These are phyloP conservation scores for Sthenelais limicola DNA, from an alignment of 2,888 invertebrate species.

Conservation along the genomic window DNA sequence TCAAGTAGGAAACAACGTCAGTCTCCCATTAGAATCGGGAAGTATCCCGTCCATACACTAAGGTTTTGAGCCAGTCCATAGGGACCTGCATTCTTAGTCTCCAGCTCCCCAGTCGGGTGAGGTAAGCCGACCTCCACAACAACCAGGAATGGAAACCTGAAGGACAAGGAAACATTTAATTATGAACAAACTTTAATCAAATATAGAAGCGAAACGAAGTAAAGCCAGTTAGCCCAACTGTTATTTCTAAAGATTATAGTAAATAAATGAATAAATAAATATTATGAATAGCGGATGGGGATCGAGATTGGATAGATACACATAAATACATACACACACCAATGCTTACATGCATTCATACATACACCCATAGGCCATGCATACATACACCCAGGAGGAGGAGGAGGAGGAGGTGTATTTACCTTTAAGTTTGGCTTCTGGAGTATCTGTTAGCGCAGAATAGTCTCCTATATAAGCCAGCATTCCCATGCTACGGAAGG, in stretches of 20 bases:
- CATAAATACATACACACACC: too few relatives aligned
- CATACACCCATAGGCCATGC: too few relatives aligned
- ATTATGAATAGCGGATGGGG: too few relatives aligned
- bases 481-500: slow-evolving; percentile 71
- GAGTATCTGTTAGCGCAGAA: slow-evolving; percentile 70
- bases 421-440: slow-evolving; percentile 70
- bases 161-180: slow-evolving; percentile 34
- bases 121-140: slow-evolving; percentile 73
- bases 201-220: too few relatives aligned
- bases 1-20: background rate
- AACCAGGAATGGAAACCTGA: slow-evolving; percentile 72
- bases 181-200: background rate
- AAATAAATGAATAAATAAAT: background rate
- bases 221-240: background rate
- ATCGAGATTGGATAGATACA: too few relatives aligned
- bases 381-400: too few relatives aligned
- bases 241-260: background rate
- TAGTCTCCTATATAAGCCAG: slow-evolving; percentile 72
- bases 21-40: slow-evolving; percentile 62
- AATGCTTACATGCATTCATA: too few relatives aligned
- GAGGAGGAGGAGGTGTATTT: too few relatives aligned
- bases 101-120: slow-evolving; percentile 73
- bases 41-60: slow-evolving; percentile 72
- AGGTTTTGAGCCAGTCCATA: slow-evolving; percentile 72
- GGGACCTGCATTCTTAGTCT: slow-evolving; percentile 73